Evolutionary conservation across 2,888 invertebrate genomes (phyloP), one percentile per base, ranked within the genome.

Genomic region (Danaus chrysippus): DNA sequence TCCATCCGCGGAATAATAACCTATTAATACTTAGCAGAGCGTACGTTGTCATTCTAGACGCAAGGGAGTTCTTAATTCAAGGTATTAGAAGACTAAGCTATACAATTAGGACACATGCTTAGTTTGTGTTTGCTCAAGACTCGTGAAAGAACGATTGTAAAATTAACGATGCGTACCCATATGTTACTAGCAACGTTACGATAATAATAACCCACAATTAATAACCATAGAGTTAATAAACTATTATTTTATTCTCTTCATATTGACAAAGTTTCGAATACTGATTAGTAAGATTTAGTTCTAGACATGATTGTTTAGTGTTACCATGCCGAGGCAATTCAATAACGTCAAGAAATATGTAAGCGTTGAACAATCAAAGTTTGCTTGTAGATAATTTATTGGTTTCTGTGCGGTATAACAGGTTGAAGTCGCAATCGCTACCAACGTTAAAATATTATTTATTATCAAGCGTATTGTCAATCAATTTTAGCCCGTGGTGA

Each of bases 401-500:
- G 70, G 70, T 70, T 66, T 67, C 23, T 34, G 23, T 75, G 64
- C 67, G 70, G 67, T 70, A 71, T 49, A 49, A 49, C 49, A 49
- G n/a, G 49, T 49, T 56, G 12, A 60, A 60, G 44, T 57, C 5
- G 46, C 54, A 49, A 42, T 44, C 59, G 53, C 56, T 42, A 72
- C 71, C 62, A 64, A 62, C 54, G 43, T 61, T 62, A 69, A 69
- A 63, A 70, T 68, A 69, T 70, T 10, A 49, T 49, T 49, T 49
- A 70, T 68, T 62, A 66, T 59, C 62, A 62, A 60, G 73, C 69
- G 76, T 75, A 74, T 76, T 87, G 88, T 86, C 89, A 87, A 87
- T 90, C 86, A 89, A 84, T 87, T 86, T 87, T 84, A 74, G 87
- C 87, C 87, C 76, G 82, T 81, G 86, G 86, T 87, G 82, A 80